Percentiles rank a stretch among this genome's conserved stretches.
phyloP scores from a whole-genome alignment of 2,888 invertebrate genomes.

The Sylvicola fuscatus region DNA sequence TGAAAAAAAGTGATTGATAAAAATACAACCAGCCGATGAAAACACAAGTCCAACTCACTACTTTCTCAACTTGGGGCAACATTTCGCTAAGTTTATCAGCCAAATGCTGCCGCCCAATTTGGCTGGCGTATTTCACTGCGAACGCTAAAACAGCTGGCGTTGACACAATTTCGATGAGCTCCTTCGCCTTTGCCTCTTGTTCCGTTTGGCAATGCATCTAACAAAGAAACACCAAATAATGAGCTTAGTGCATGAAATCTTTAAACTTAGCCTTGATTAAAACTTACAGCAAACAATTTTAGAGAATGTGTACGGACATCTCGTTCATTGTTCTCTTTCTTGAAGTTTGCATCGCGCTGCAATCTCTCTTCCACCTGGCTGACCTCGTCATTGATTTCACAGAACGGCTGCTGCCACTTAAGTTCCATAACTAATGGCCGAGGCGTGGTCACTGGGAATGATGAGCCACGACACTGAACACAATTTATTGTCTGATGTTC shows the following conservation, averaged over 20 bases:
- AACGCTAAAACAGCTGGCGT: conserved; percentile 57
- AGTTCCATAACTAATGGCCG: conserved; percentile 64
- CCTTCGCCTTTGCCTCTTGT: conserved; percentile 67
- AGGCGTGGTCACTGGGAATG: conserved; percentile 72
- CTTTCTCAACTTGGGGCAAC: conserved; percentile 25
- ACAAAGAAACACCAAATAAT: no score
- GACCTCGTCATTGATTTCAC: conserved; percentile 58
- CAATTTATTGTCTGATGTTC: conserved; percentile 55
- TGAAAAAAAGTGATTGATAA: conserved; percentile 1
- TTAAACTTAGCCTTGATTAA: background rate
- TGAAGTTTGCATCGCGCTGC: conserved; percentile 39
- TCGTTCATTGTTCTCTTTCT: conserved; percentile 41
- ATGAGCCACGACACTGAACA: conserved; percentile 71
- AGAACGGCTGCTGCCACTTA: conserved; percentile 52
- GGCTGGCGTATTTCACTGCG: conserved; percentile 75
- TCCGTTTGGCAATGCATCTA: conserved; percentile 69
- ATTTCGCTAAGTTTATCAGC: conserved; percentile 53
- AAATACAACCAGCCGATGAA: background rate
- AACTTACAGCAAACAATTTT: conserved; percentile 69
- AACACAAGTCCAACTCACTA: conserved; percentile 11
- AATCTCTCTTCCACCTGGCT: conserved; percentile 57
- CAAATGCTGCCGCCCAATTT: conserved; percentile 52
- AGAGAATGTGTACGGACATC: conserved; percentile 50
- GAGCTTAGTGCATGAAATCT: no score
- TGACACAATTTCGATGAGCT: conserved; percentile 63